A percentile compares a stretch with the other conserved stretches of the same genome.
phyloP scores from a whole-genome alignment of 2,113 vertebrate species.

The Sorex fumeus region DNA sequence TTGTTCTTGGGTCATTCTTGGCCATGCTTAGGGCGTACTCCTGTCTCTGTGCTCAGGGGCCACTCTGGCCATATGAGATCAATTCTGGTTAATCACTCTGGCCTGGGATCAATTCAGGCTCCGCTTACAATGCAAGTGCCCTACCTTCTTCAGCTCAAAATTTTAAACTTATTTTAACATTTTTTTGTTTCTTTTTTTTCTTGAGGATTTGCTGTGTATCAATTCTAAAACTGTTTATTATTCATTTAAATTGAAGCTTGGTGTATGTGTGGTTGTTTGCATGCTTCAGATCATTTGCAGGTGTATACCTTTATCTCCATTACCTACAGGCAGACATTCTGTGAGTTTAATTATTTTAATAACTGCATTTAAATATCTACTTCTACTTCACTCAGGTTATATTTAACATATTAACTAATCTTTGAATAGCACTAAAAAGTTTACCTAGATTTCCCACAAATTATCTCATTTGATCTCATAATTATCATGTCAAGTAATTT shows the following conservation, averaged over 20 bases:
- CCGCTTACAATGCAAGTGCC: too few species aligned
- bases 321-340: constrained; percentile 3
- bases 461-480: constrained; percentile 71
- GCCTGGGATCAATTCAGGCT: too few species aligned
- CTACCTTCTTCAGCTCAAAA: too few species aligned
- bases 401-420: constrained; percentile 66
- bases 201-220: neutral
- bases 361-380: constrained; percentile 47
- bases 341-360: constrained; percentile 24
- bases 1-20: neutral
- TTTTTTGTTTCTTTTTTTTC: neutral
- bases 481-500: constrained; percentile 54
- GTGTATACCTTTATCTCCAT: neutral
- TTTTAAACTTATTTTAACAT: too few species aligned
- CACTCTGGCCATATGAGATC: too few species aligned
- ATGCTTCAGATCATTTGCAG: neutral
- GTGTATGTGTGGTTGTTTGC: neutral
- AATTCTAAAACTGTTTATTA: neutral
- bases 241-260: neutral
- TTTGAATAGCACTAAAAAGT: constrained; percentile 64
- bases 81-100: too few species aligned
- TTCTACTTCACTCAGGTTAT: constrained; percentile 53
- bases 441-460: constrained; percentile 63
- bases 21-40: too few species aligned
- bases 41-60: too few species aligned